Evolutionary conservation across 2,797 vertebrate species (phyloP), one percentile per base, ranked within the genome.

Genomic region (Macropus fuliginosus): DNA sequence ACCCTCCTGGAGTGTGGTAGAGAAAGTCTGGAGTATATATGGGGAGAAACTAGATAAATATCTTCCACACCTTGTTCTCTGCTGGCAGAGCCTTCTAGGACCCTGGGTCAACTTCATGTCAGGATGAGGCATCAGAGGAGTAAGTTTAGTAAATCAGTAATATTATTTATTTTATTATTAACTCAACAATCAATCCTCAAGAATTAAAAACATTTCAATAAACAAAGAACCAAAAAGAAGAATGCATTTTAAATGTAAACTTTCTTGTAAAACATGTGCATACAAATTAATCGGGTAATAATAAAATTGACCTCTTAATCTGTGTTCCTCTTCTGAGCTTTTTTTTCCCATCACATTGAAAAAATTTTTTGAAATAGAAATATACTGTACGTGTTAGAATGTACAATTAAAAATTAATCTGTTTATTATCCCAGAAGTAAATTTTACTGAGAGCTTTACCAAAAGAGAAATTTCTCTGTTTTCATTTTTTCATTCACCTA

Each of bases 371-470:
- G 5, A 56, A 66, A 29, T 52, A 94, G 50, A 4, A 9, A 50
- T 91, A 94, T 96, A 92, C 31, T 91, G 21, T 91, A 57, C 12
- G 24, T 31, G 12, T 93, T 46, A 87, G 56, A 95, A 91, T 96
- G 66, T 40, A 56, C 54, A 96, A 93, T 89, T 91, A 81, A 95
- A 96, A 27, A 3, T 94, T 34, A 8, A 56, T 94, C 91, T 91
- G 0, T 90, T 93, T 55, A 54, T 28, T 96, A 90, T 93, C 5
- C 66, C 12, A 55, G 93, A 66, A n/a, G 96, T 54, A 95, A 96
- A 59, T 93, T 94, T 94, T 94, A 93, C 34, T 91, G 56, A 94
- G 89, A 94, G 6, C 5, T 52, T 92, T 95, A 55, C 0, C 81
- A 97, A 93, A 94, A 93, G 18, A 94, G 52, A 91, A 11, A 56